Conservation (phyloP, 2,113 vertebrate genomes). For the Actinemys pallida region DNA sequence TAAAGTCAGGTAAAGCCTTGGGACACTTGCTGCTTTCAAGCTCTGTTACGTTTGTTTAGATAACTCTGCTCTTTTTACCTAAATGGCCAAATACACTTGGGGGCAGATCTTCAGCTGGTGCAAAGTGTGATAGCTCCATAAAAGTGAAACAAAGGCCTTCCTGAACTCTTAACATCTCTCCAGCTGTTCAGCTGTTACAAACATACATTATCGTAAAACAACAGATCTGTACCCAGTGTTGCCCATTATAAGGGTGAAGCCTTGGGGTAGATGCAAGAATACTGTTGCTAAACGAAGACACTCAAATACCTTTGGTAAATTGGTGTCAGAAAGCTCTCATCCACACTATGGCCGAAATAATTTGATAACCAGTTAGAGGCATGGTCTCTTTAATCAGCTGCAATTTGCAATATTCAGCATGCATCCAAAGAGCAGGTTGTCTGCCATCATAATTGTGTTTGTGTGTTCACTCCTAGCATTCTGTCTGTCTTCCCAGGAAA, state of each 20-base stretch:
- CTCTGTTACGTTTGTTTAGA: constrained; percentile 29
- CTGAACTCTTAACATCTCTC: not conserved
- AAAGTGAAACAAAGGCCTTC: constrained; percentile 18
- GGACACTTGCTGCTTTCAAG: not conserved
- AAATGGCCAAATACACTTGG: constrained; percentile 47
- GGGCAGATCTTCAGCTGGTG: constrained; percentile 61
- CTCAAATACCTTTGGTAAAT: not conserved
- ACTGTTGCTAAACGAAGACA: not conserved
- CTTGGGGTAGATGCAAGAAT: not conserved
- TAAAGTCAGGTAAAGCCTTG: constrained; percentile 1
- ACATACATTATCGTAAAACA: accelerated
- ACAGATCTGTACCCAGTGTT: accelerated
- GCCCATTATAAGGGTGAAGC: not conserved
- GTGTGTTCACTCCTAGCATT: not conserved
- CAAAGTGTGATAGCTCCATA: not conserved
- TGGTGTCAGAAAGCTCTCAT: not conserved
- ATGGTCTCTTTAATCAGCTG: not conserved
- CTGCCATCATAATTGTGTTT: not conserved
- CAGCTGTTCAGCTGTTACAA: not conserved
- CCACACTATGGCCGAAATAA: not conserved
- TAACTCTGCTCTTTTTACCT: constrained; percentile 61
- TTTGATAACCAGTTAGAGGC: not conserved
- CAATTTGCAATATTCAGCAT: not conserved
- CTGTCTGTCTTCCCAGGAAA: not conserved
- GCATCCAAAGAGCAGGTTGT: not conserved